Percentiles rank a stretch among this genome's conserved stretches.
phyloP scores from a whole-genome alignment of 2,113 vertebrate genomes.

The Cyprinodon brontotheroides region DNA sequence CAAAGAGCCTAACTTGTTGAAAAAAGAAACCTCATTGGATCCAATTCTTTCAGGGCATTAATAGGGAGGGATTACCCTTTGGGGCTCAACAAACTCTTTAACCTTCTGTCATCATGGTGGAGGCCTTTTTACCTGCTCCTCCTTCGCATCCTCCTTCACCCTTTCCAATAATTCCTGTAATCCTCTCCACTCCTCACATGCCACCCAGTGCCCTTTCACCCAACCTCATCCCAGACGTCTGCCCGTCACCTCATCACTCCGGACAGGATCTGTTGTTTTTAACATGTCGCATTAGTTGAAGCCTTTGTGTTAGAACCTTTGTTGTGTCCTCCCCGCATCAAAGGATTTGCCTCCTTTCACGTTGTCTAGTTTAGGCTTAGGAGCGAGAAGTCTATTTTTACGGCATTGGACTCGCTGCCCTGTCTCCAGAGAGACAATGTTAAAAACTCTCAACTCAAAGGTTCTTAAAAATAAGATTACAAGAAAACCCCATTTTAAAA shows the following conservation, averaged over 20 bases:
- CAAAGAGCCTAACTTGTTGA: not conserved
- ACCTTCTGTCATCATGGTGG: not conserved
- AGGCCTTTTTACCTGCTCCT: slow-evolving; percentile 9
- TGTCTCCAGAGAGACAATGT: slow-evolving; percentile 1
- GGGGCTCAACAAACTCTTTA: slow-evolving; percentile 1
- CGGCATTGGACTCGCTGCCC: not conserved
- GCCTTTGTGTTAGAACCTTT: not conserved
- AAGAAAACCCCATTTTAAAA: not conserved
- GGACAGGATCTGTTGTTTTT: slow-evolving; percentile 1
- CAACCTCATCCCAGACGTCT: not conserved
- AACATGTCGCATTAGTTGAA: not conserved
- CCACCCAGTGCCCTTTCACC: slow-evolving; percentile 2
- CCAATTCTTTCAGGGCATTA: not conserved
- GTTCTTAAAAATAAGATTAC: not conserved
- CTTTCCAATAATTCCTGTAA: slow-evolving; percentile 40
- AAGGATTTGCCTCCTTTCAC: slow-evolving; percentile 25
- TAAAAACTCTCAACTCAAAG: not conserved
- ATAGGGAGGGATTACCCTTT: slow-evolving; percentile 15
- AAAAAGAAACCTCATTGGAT: not conserved
- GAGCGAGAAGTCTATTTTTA: not conserved
- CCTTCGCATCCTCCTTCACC: slow-evolving; percentile 15
- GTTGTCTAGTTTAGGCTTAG: not conserved
- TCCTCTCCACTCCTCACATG: slow-evolving; percentile 21
- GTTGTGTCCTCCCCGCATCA: slow-evolving; percentile 7
- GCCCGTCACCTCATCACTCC: slow-evolving; percentile 1